A percentile compares a stretch with the other conserved stretches of the same genome.
Evolutionary conservation across 2,888 invertebrate species (phyloP).

Genomic region (Zelleria hepariella): DNA sequence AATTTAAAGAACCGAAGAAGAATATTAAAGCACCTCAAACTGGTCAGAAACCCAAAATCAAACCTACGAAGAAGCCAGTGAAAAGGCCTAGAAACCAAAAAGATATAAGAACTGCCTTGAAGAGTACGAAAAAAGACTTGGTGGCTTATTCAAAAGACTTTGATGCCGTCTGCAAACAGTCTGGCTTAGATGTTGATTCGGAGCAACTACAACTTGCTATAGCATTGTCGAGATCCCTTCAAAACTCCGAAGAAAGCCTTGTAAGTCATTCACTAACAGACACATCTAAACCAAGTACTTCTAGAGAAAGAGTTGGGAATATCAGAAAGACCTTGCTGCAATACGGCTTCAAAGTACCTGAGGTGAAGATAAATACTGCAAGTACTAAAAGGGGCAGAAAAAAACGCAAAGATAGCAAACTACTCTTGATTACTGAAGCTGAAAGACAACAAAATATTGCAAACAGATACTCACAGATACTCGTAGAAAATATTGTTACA

Average conservation of each 20-base stretch:
- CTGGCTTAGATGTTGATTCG: slow-evolving; percentile 70
- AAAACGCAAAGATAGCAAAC: slow-evolving; percentile 34
- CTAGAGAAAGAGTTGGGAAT: slow-evolving; percentile 39
- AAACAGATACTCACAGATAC: slow-evolving; percentile 44
- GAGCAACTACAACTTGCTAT: slow-evolving; percentile 78
- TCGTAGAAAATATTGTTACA: slow-evolving; percentile 28
- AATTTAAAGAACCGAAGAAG: slow-evolving; percentile 48
- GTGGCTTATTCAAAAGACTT: slow-evolving; percentile 50
- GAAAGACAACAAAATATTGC: slow-evolving; percentile 44
- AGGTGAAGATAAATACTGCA: slow-evolving; percentile 26
- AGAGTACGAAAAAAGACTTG: slow-evolving; percentile 45
- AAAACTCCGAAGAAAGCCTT: slow-evolving; percentile 15
- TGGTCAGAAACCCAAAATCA: slow-evolving; percentile 12
- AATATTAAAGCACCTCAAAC: slow-evolving; percentile 33
- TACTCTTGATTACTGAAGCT: slow-evolving; percentile 31
- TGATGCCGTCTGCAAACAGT: slow-evolving; percentile 51
- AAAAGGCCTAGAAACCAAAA: slow-evolving; percentile 45
- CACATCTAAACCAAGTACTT: slow-evolving; percentile 19
- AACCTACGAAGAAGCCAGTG: slow-evolving; percentile 22
- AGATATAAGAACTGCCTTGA: slow-evolving; percentile 49
- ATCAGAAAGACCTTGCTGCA: slow-evolving; percentile 71
- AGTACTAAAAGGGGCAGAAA: slow-evolving; percentile 26
- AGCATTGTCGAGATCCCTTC: slow-evolving; percentile 75
- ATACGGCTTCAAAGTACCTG: slow-evolving; percentile 73
- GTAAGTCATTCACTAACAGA: slow-evolving; percentile 10